Percentiles rank a stretch among this genome's conserved stretches.
These are phyloP conservation scores for Limnephilus lunatus DNA, from an alignment of 2,888 invertebrate genomes.

Conservation along the genomic window DNA sequence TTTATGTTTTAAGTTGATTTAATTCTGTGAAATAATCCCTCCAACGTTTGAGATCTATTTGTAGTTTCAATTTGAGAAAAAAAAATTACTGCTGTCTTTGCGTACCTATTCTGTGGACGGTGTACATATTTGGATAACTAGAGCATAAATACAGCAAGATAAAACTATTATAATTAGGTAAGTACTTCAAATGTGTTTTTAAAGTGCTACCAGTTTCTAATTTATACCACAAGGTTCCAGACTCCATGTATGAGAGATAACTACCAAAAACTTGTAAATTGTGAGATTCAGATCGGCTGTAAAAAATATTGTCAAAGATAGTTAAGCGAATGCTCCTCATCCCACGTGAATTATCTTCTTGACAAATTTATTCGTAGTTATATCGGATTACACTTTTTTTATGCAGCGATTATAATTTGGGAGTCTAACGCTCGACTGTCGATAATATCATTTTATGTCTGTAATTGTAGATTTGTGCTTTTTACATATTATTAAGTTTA, in stretches of 20 bases:
- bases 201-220: background rate
- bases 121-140: background rate
- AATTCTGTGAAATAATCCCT: no score
- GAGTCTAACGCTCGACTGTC: background rate
- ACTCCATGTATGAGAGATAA: background rate
- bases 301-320: background rate
- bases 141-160: background rate
- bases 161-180: background rate
- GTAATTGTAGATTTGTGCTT: background rate
- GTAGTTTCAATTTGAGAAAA: no score
- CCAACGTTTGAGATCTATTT: no score
- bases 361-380: conserved; percentile 24
- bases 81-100: background rate
- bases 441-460: background rate
- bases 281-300: conserved; percentile 30
- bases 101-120: background rate
- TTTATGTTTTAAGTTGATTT: no score
- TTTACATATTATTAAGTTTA: background rate
- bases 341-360: conserved; percentile 29
- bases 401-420: background rate
- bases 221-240: background rate
- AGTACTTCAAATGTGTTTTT: background rate
- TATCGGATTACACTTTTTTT: conserved; percentile 11
- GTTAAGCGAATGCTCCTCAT: background rate
- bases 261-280: conserved; percentile 15